Evolutionary conservation across 35 echinoderm and acorn worm genomes (phyloP), one percentile per base, ranked within the genome.

Genomic region (Apostichopus californicus): DNA sequence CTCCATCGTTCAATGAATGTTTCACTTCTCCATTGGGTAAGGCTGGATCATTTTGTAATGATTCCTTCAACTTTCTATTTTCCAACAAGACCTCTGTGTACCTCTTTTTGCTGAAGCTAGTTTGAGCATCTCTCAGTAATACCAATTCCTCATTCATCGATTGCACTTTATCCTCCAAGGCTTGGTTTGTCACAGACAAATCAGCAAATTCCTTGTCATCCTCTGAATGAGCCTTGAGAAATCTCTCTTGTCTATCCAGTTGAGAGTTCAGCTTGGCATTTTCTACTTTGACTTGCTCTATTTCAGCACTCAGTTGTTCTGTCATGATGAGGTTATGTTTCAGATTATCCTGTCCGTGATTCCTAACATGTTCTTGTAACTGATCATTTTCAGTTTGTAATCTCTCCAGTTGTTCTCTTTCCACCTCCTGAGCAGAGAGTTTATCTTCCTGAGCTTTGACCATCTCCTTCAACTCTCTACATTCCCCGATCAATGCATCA

Each of bases 1-100:
- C n/a, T 78, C 54, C 68, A 72, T 26, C 3, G 23, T 90, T 84
- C 77, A 54, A 20, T 60, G 58, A 14, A 46, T 89, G 46, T 78
- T 86, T 58, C 15, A 61, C 70, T 79, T 93, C 65, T 20, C 84
- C 87, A 81, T 78, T 78, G 89, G 85, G 26, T 68, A 91, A 73
- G 9, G 28, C 25, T 55, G 7, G 22, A 61, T 81, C 53, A 3
- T 53, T 57, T 63, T 90, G 55, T 54, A 94, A 24, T 23, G 86
- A 55, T 83, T 94, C 93, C 77, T 94, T 96, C 89, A 96, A 86
- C 56, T 90, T 92, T 21, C 72, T 94, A 71, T 97, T 97, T 83
- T 97, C 95, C 5, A 90, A 20, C 56, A 94, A 65, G 56, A 97
- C 66, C 55, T 92, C 93, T 8, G 91, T 75, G 54, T 90, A 97